Evolutionary conservation across 2,888 invertebrate species (phyloP).

Genomic region (Pseudococcus viburni): DNA sequence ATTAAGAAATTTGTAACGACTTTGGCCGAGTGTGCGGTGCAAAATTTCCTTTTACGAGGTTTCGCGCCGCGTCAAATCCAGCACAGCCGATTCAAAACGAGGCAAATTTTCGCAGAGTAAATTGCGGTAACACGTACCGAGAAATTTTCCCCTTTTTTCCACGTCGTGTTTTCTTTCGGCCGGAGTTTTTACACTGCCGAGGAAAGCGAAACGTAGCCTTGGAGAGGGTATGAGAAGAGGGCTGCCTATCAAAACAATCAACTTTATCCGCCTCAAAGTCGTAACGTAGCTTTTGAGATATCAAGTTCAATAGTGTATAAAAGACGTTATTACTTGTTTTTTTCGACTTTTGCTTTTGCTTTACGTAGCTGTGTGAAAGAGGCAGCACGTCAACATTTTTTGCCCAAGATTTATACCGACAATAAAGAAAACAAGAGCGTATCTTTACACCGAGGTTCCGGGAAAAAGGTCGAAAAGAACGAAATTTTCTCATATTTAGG

Average conservation of each 20-base stretch:
- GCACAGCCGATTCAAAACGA: not conserved
- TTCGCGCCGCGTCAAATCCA: not conserved
- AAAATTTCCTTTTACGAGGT: not conserved
- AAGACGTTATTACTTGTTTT: not conserved
- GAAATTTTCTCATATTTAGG: not conserved
- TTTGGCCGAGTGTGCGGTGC: not conserved
- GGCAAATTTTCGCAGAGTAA: not conserved
- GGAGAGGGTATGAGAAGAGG: not conserved
- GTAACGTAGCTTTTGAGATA: not conserved
- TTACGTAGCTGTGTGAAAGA: not conserved
- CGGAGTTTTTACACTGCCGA: not conserved
- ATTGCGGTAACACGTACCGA: not conserved
- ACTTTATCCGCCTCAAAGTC: constrained; percentile 23
- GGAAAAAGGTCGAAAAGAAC: not conserved
- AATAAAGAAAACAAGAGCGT: not conserved
- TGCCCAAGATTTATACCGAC: not conserved
- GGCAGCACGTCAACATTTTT: not conserved
- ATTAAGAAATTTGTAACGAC: constrained; percentile 24
- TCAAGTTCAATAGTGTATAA: constrained; percentile 14
- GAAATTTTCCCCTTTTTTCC: not conserved
- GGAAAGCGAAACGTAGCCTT: not conserved
- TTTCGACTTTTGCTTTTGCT: not conserved
- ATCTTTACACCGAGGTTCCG: not conserved
- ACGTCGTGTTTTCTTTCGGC: no score
- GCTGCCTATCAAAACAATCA: constrained; percentile 36